Evolutionary conservation across 2,888 invertebrate species (phyloP), one percentile per base, ranked within the genome.

Genomic region (Luffia ferchaultella): DNA sequence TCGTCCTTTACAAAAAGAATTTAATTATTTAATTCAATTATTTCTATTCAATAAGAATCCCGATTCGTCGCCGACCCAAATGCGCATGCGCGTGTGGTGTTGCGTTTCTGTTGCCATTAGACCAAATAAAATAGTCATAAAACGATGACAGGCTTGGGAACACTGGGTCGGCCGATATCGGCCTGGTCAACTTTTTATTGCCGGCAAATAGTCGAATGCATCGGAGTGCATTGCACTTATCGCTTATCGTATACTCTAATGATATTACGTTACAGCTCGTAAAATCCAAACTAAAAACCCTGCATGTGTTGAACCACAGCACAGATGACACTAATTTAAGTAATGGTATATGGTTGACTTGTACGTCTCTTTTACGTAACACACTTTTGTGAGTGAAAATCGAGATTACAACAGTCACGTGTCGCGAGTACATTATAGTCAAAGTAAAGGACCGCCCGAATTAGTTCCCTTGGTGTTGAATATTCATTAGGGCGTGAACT

Each of bases 81-180:
- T 30, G 16, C 43, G 43, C 43, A n/a, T 42, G 43, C n/a, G n/a
- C 3, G 7, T 70, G 68, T 71, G 73, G 74, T 77, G 65, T 77
- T 77, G 76, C 76, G 73, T 80, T 77, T 78, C 77, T 73, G 65
- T 63, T 60, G 65, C 68, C 68, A 76, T 71, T 70, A 71, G 69
- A 67, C 67, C 70, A 68, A 77, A 82, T 82, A 79, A 82, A 80
- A 82, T 78, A 75, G 78, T 73, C 72, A 76, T 82, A 80, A 80
- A 80, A 68, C 65, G 68, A 73, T 73, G 75, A 73, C 78, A 72
- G 62, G 76, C 76, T 75, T 78, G 82, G 77, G 80, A 82, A 82
- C 69, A 73, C 30, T 16, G 73, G 69, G 64, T 65, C 43, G 50
- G 73, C 70, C 70, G 69, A 72, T 69, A 76, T 73, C 70, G 70